Evolutionary conservation across 2,113 vertebrate genomes (phyloP), one percentile per base, ranked within the genome.

Genomic region (Sylvietta virens): DNA sequence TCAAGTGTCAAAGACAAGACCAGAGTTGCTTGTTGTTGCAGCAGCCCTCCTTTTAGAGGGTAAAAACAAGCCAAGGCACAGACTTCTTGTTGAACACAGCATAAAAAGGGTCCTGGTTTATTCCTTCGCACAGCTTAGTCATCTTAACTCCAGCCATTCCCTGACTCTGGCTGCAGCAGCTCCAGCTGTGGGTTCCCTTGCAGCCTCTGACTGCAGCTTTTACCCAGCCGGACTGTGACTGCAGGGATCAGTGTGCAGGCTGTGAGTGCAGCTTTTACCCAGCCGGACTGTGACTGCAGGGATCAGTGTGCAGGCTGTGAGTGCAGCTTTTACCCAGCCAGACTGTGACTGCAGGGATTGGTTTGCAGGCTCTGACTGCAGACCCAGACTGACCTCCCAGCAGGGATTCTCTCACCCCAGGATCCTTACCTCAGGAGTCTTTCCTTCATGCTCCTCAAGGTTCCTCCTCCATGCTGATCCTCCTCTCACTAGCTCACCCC

Each of bases 21-120:
- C 2, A 0, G 1, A 33, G 21, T 3, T 1, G 2, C 14, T 24
- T 13, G 11, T 18, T 11, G 15, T 17, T 58, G 15, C n/a, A 37
- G 15, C 35, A 60, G 24, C 35, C 24, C 35, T 18, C 57, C 27
- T 37, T 18, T 37, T 37, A 27, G 35, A 37, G 35, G 24, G 16
- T 27, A 27, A 17, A 60, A 37, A 60, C 37, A 24, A 60, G 35
- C 16, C 7, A 4, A 37, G 57, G 21, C 21, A 27, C 35, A 60
- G 35, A 27, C 35, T 60, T 27, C 35, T 60, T 37, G 11, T 37
- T 37, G 27, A 60, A 18, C 15, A 60, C 23, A 60, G 23, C 23
- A 37, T 60, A 5, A 60, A 37, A 37, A 37, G 35, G 15, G 56
- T 24, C 56, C 56, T 35, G 24, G 15, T 18, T 60, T 37, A 18